phyloP scores from a whole-genome alignment of 1,140 invertebrate genomes.

The Pogonus chalceus region DNA sequence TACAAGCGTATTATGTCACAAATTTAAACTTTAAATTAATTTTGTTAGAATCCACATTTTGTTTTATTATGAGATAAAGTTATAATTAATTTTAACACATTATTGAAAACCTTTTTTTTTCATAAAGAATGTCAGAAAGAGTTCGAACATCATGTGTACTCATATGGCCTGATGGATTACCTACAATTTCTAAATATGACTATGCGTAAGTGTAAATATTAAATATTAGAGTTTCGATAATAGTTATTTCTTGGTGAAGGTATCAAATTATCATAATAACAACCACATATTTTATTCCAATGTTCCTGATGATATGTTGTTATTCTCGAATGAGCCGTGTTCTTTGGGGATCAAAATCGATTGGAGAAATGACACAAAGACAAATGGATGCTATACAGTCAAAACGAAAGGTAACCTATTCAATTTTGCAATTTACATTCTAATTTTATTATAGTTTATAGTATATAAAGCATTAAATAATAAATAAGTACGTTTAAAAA shows the following conservation, averaged over 20 bases:
- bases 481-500: too few species aligned
- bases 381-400: slow-evolving; percentile 76
- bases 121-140: slow-evolving; percentile 37
- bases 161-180: slow-evolving; percentile 55
- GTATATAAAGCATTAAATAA: too few species aligned
- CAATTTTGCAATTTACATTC: not conserved
- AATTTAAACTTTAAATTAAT: not conserved
- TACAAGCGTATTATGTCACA: too few species aligned
- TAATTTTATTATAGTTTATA: slow-evolving; percentile 13
- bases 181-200: slow-evolving; percentile 47
- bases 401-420: slow-evolving; percentile 68
- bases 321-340: slow-evolving; percentile 74
- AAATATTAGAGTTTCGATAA: too few species aligned
- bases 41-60: not conserved
- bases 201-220: slow-evolving; percentile 45
- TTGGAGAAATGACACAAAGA: slow-evolving; percentile 78
- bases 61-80: not conserved
- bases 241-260: slow-evolving; percentile 45
- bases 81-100: slow-evolving; percentile 12
- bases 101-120: slow-evolving; percentile 20
- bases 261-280: slow-evolving; percentile 81
- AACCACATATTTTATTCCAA: slow-evolving; percentile 84
- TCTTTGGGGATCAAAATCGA: slow-evolving; percentile 70
- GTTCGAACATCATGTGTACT: slow-evolving; percentile 52
- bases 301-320: slow-evolving; percentile 77